Evolutionary conservation across 2,797 vertebrate species (phyloP).

Genomic region (Microchirus variegatus): DNA sequence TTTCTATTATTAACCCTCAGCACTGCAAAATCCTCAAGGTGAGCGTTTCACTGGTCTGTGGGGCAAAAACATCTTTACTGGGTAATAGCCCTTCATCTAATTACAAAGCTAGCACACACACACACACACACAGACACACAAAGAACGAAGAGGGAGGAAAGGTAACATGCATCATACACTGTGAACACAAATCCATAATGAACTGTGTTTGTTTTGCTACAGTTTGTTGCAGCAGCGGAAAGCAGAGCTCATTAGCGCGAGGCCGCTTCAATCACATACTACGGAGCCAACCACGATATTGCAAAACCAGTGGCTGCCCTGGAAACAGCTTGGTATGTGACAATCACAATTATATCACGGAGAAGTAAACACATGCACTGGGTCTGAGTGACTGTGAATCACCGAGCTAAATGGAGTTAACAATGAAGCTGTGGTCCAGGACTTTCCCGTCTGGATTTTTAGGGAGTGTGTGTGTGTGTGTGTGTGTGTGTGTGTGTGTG

Average conservation of each 20-base stretch:
- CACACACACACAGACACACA: slow-evolving; percentile 33
- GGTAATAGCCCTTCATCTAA: slow-evolving; percentile 83
- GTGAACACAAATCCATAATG: slow-evolving; percentile 4
- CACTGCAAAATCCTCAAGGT: slow-evolving; percentile 77
- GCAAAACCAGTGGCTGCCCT: slow-evolving; percentile 31
- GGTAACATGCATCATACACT: slow-evolving; percentile 10
- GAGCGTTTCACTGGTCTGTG: slow-evolving; percentile 77
- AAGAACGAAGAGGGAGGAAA: slow-evolving; percentile 17
- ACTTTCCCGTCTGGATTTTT: slow-evolving; percentile 29
- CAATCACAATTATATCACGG: slow-evolving; percentile 26
- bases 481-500: slow-evolving; percentile 14
- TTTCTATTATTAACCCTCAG: slow-evolving; percentile 88
- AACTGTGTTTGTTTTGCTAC: slow-evolving; percentile 14
- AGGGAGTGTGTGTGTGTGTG: neutral
- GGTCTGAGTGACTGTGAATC: slow-evolving; percentile 30
- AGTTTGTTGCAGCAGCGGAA: slow-evolving; percentile 10
- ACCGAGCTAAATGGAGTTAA: slow-evolving; percentile 39
- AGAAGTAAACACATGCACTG: slow-evolving; percentile 25
- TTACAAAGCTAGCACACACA: slow-evolving; percentile 77
- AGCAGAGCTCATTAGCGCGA: slow-evolving; percentile 55
- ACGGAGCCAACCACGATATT: slow-evolving; percentile 15
- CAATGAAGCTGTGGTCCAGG: slow-evolving; percentile 26
- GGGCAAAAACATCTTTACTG: slow-evolving; percentile 87
- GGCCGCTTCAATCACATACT: slow-evolving; percentile 28
- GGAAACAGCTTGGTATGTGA: slow-evolving; percentile 31